Base-by-base conservation (phyloP, 2,113 vertebrate species). In the Corythaeola cristata region DNA sequence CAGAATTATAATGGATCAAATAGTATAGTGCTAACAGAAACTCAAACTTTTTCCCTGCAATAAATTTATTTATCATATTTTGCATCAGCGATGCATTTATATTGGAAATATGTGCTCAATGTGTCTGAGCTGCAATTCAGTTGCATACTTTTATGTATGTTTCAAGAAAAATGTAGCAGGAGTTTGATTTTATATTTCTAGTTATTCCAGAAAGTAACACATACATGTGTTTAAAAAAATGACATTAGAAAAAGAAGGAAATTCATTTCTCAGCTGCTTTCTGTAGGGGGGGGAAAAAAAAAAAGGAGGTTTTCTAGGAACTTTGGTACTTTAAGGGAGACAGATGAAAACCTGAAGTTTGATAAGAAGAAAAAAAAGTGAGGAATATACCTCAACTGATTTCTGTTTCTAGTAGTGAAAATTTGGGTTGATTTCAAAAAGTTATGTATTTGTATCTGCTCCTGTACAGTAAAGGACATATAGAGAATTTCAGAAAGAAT, bases 331-430 rank as follows among this genome's bases (percentile, higher is more conserved):
- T 4, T 63, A 52, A 69, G 8, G 8, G 15, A 66, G 8, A 59
- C 12, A 91, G 53, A 60, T 23, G 39, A 80, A 90, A 96, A 63
- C 23, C 12, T 85, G 15, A 41, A 71, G 35, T 88, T 80, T 84
- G 30, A 55, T 52, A 77, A 89, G 33, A 32, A 75, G 75, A 39
- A 28, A 47, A 39, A 28, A 15, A 4, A 3, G 6, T n/a, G 7
- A 3, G 16, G 3, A 32, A 86, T 62, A 33, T 66, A 26, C 37
- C 20, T 88, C 0, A 0, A n/a, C 15, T 49, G 9, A 18, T 62
- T 88, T 12, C 35, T 79, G 14, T 55, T 82, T 89, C 59, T 74
- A 50, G 41, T 56, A 64, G 56, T 49, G 90, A 75, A 86, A 84
- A 74, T 15, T 28, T 8, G 9, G 22, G 63, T 90, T 71, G 15